Evolutionary conservation across 2,113 vertebrate genomes (phyloP), one percentile per base, ranked within the genome.

Genomic region (Apus apus): DNA sequence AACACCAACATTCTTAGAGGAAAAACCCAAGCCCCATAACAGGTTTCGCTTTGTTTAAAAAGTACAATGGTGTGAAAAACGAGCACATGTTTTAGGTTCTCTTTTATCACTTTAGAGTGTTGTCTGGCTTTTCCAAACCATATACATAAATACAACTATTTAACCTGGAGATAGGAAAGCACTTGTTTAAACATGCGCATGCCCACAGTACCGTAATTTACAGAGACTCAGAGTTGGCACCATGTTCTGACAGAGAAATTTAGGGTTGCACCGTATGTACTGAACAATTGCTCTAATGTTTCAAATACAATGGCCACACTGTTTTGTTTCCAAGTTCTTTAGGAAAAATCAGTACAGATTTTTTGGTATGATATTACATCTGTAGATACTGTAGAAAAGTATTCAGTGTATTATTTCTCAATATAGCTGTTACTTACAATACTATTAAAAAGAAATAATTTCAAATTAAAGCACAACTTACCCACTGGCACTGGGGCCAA

Each of bases 271-370:
- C 89, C 94, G 93, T 75, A 85, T 46, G 22, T 83, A 89, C 71
- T 53, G 77, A 96, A 95, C 96, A 96, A 94, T 96, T 93, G 90
- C 82, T 90, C 87, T 93, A 96, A 97, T 94, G 93, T 96, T 90
- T 93, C 66, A 89, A 96, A 93, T 82, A 96, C 92, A 97, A 96
- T 94, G 82, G 54, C 45, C 79, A 78, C 83, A 87, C 70, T 97
- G 85, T 97, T 96, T 96, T 93, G 92, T 95, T 91, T 96, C 92
- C 85, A 96, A 72, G 75, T 85, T 93, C 62, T 95, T 82, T 70
- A 85, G 75, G 67, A 92, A 95, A 96, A 94, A 90, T 87, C 72
- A 65, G 53, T 82, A 72, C 29, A 68, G 58, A 32, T 58, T 88
- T 92, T 85, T 77, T 88, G 8, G 74, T 95, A 88, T 5, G 5